phyloP scores from a whole-genome alignment of 2,888 invertebrate genomes.

The Tetranychus truncatus region DNA sequence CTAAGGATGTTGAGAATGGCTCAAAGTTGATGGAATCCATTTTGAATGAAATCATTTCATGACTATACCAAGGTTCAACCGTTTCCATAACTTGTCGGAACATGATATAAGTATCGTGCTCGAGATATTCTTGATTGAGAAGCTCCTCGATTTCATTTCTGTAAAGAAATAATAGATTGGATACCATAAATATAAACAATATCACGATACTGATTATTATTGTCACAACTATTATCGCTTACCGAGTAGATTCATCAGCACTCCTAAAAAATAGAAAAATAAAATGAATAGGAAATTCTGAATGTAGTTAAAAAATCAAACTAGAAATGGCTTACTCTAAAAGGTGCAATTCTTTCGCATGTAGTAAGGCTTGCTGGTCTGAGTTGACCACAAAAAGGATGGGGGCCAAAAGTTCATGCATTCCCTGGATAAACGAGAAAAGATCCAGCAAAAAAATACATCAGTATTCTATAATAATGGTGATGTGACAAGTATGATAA shows the following conservation, averaged over 20 bases:
- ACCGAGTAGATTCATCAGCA: conserved; percentile 5
- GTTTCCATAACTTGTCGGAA: conserved; percentile 36
- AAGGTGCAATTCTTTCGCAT: conserved; percentile 40
- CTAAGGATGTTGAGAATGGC: conserved; percentile 34
- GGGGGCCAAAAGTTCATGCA: conserved; percentile 70
- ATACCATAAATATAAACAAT: no score
- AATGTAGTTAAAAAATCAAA: neutral
- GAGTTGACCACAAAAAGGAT: conserved; percentile 53
- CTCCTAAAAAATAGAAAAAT: neutral
- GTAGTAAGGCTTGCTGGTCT: conserved; percentile 50
- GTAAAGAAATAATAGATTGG: no score
- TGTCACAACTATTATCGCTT: neutral
- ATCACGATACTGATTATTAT: no score
- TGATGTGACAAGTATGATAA: no score
- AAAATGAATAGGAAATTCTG: neutral
- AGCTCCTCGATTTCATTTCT: conserved; percentile 41
- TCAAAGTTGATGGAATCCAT: conserved; percentile 24
- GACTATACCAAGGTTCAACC: conserved; percentile 7
- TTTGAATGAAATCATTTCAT: conserved; percentile 13
- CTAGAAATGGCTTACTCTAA: conserved; percentile 25
- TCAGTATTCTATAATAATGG: conserved; percentile 19
- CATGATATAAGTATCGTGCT: conserved; percentile 50
- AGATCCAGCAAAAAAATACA: neutral
- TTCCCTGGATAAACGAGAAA: conserved; percentile 40
- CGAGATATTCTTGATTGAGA: conserved; percentile 48